These are phyloP conservation scores for Rhinichthys osculus DNA, from an alignment of 2,797 vertebrate species.

Conservation along the genomic window DNA sequence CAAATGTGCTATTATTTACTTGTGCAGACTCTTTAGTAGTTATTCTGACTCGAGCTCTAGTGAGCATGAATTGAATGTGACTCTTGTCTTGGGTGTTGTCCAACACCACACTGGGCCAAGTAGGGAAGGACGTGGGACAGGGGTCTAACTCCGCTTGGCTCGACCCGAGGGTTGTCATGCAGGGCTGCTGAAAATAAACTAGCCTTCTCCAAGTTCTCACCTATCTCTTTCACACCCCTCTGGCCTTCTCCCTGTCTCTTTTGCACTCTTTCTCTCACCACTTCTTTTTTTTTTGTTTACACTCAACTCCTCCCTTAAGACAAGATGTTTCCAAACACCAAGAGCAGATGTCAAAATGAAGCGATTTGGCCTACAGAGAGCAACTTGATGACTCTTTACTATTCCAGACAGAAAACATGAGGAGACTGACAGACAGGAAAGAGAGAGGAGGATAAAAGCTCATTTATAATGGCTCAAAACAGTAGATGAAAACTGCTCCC, in stretches of 20 bases:
- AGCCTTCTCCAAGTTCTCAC: conserved; percentile 33
- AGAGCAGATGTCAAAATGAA: conserved; percentile 37
- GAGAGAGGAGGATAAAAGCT: conserved; percentile 42
- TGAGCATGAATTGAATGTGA: conserved; percentile 35
- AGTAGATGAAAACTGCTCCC: conserved; percentile 34
- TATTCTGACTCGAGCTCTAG: conserved; percentile 10
- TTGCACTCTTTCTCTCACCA: conserved; percentile 31
- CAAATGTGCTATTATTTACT: conserved; percentile 20
- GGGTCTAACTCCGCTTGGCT: conserved; percentile 53
- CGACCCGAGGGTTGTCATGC: conserved; percentile 54
- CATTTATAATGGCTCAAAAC: conserved; percentile 32
- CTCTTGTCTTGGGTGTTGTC: conserved; percentile 51
- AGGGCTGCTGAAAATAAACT: conserved; percentile 60
- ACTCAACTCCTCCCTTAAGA: conserved; percentile 6
- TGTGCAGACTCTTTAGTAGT: neutral
- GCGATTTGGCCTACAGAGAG: conserved; percentile 52
- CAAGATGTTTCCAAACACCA: conserved; percentile 38
- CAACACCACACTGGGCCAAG: conserved; percentile 54
- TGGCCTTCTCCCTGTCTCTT: conserved; percentile 31
- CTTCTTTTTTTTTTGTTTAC: conserved; percentile 25
- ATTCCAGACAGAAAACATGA: conserved; percentile 39
- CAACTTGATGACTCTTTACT: conserved; percentile 40
- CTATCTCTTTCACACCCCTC: conserved; percentile 34
- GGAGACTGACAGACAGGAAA: conserved; percentile 24
- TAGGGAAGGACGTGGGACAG: conserved; percentile 48